Evolutionary conservation across 2,113 vertebrate genomes (phyloP).

Genomic region (Atlantisia rogersi): DNA sequence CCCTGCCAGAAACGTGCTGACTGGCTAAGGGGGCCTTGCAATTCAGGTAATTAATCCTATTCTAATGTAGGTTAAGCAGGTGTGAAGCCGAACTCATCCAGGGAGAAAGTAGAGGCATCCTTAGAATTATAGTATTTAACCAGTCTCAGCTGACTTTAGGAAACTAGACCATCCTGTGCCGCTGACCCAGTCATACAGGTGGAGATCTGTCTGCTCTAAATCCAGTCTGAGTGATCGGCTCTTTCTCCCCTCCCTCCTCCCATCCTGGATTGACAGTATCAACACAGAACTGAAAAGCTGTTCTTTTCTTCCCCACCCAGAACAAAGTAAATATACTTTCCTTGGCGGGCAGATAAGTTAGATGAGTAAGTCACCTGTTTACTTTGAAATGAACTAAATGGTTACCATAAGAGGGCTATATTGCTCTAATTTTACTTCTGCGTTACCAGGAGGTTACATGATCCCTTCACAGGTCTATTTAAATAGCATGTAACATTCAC

Average conservation of each 20-base stretch:
- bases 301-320: neutral
- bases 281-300: neutral
- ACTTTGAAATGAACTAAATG: neutral
- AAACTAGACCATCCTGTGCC: conserved; percentile 26
- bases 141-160: conserved; percentile 53
- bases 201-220: conserved; percentile 42
- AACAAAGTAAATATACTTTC: neutral
- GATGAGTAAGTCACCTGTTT: neutral
- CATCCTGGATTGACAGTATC: neutral
- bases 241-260: neutral
- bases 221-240: neutral
- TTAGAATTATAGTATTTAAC: conserved; percentile 58
- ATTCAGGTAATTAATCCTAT: conserved; percentile 82
- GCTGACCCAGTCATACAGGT: conserved; percentile 42
- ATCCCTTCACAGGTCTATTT: neutral
- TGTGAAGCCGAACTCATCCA: conserved; percentile 63
- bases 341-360: neutral
- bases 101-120: conserved; percentile 65
- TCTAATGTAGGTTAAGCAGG: conserved; percentile 83
- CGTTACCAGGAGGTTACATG: neutral
- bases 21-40: conserved; percentile 49
- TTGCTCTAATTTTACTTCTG: neutral
- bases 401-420: neutral
- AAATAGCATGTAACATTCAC: neutral
- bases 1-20: conserved; percentile 75